These are phyloP conservation scores for Labeo calbasu DNA, from an alignment of 2,797 vertebrate genomes.

Conservation along the genomic window DNA sequence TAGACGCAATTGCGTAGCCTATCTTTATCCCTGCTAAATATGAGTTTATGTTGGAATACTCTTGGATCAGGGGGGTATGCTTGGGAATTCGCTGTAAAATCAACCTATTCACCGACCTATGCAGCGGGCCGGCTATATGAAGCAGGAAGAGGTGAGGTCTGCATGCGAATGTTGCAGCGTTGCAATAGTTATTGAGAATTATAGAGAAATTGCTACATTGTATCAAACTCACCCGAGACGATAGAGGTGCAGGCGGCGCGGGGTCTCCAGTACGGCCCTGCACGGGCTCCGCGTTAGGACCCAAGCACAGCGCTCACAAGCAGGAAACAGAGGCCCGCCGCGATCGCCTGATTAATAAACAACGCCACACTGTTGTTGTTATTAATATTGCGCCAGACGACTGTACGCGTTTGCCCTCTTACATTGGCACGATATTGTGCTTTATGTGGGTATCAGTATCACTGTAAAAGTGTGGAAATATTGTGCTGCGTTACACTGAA, in stretches of 20 bases:
- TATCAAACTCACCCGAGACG: conserved; percentile 99
- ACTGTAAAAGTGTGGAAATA: neutral
- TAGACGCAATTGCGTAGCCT: conserved; percentile 73
- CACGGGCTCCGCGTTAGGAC: conserved; percentile 96
- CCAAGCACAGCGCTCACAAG: conserved; percentile 74
- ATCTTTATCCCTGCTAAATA: conserved; percentile 77
- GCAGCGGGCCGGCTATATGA: conserved; percentile 64
- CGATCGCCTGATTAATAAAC: conserved; percentile 71
- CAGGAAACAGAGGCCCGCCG: conserved; percentile 76
- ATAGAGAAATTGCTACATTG: conserved; percentile 93
- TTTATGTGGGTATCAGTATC: neutral
- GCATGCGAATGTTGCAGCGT: conserved; percentile 76
- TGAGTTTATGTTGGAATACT: conserved; percentile 87
- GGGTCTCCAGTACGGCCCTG: conserved; percentile 97
- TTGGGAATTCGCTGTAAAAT: conserved; percentile 84
- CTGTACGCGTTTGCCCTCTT: neutral
- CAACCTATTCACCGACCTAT: conserved; percentile 64
- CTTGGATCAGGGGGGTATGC: conserved; percentile 84
- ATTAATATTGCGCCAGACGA: neutral
- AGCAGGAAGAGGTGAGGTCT: conserved; percentile 61
- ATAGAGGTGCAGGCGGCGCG: conserved; percentile 96
- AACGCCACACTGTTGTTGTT: neutral
- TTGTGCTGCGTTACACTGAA: neutral
- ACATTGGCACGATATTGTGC: neutral
- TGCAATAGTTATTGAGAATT: conserved; percentile 85